Base-by-base conservation (phyloP, 2,797 vertebrate genomes). In the Chelonia mydas region DNA sequence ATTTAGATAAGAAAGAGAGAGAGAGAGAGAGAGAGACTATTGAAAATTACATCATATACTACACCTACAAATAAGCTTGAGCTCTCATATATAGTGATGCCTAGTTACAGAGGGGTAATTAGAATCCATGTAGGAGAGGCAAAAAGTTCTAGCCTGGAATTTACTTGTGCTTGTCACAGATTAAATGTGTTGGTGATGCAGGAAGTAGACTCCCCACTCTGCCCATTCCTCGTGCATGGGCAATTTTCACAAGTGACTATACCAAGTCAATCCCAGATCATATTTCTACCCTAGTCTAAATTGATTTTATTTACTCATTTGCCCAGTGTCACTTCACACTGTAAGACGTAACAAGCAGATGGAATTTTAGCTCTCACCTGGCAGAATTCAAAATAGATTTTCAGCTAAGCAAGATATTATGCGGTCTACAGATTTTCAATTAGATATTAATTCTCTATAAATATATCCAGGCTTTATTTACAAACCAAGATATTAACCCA, bases 311-410 rank as follows among this genome's bases (percentile, higher is more conserved):
- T 89, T 83, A 78, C 55, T 76, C 57, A 50, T 31, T 41, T 76
- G 84, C 74, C 74, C 4, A 21, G 49, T 96, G 94, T 74, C 83
- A 16, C 23, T 87, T 37, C 88, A 87, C 33, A 78, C 23, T 82
- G 83, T 59, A 78, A 89, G 53, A 92, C 72, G 95, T 53, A 45
- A 87, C 80, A 68, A 93, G 23, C 81, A 96, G 95, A 95, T 86
- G 82, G 84, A 91, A 84, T 28, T 28, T 89, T 7, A 87, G 80
- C 86, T 4, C 86, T 83, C 78, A 79, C 81, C 47, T 86, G 11
- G 11, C 61, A 78, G 51, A 92, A 84, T 49, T 74, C 76, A 84
- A 81, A 91, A 84, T 23, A 95, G 78, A 86, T n/a, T 93, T 95
- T n/a, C 88, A 83, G 88, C 81, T 89, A 8, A n/a, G 41, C 86